Evolutionary conservation across 2,113 vertebrate genomes (phyloP).

Genomic region (Ammodytes marinus): DNA sequence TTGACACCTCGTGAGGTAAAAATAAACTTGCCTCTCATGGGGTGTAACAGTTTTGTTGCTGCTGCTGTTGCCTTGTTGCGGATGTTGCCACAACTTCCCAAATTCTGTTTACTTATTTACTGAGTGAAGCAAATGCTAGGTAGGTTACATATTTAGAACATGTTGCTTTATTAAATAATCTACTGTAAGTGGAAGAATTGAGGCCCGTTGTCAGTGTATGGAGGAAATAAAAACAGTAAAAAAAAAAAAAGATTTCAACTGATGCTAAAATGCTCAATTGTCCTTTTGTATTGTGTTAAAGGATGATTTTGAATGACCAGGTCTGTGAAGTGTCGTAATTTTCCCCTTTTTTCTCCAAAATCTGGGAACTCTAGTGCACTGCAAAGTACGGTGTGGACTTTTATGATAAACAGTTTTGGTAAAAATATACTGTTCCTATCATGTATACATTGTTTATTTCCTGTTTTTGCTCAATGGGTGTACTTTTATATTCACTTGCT

Average conservation of each 20-base stretch:
- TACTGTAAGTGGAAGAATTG: not conserved
- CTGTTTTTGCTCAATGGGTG: constrained; percentile 35
- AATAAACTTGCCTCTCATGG: not conserved
- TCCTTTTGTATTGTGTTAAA: constrained; percentile 4
- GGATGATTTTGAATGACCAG: not conserved
- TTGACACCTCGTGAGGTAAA: not conserved
- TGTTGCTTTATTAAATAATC: not conserved
- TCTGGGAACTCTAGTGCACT: not conserved
- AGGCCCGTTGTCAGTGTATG: not conserved
- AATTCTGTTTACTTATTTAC: not conserved
- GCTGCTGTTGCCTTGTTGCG: not conserved
- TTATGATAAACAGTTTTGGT: not conserved
- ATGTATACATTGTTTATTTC: constrained; percentile 8
- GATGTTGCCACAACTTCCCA: not conserved
- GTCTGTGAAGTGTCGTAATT: constrained; percentile 14
- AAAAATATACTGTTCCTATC: not conserved
- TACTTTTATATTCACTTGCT: constrained; percentile 29
- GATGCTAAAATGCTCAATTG: constrained; percentile 26
- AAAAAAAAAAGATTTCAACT: not conserved
- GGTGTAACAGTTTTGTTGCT: not conserved
- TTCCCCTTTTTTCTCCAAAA: not conserved
- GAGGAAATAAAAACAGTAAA: not conserved
- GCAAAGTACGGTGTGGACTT: constrained; percentile 14
- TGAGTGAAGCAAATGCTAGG: not conserved
- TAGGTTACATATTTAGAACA: not conserved